phyloP scores from a whole-genome alignment of 2,888 invertebrate species.

The Phyto melanocephala region DNA sequence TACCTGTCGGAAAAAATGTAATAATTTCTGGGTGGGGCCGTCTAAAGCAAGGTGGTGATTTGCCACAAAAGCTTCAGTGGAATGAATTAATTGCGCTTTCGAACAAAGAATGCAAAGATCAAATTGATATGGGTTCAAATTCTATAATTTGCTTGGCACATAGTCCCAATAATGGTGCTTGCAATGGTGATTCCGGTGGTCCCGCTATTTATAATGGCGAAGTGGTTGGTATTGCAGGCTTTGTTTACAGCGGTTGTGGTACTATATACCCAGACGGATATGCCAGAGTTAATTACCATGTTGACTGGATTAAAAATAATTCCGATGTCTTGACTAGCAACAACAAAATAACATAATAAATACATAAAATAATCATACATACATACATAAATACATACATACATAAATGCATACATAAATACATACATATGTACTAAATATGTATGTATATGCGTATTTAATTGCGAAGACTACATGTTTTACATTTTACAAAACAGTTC shows the following conservation, averaged over 20 bases:
- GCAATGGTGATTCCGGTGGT: conserved; percentile 74
- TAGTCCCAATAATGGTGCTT: conserved; percentile 70
- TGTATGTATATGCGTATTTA: no score
- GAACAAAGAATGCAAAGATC: conserved; percentile 53
- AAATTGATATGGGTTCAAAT: conserved; percentile 66
- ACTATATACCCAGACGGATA: conserved; percentile 74
- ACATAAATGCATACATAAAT: no score
- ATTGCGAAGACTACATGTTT: no score
- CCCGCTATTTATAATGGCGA: conserved; percentile 71
- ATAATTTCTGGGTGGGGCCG: conserved; percentile 74
- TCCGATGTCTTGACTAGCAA: conserved; percentile 53
- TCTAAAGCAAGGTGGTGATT: conserved; percentile 66
- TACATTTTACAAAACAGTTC: no score
- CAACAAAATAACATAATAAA: no score
- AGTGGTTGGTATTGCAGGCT: conserved; percentile 73
- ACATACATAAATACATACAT: no score
- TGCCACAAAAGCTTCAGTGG: conserved; percentile 71
- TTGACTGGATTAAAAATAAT: conserved; percentile 71
- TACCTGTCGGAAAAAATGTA: conserved; percentile 67
- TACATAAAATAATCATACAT: no score
- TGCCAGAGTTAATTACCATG: conserved; percentile 70
- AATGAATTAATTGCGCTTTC: conserved; percentile 69
- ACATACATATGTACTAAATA: no score
- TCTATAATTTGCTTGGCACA: conserved; percentile 72
- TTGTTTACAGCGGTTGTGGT: conserved; percentile 71